Conservation (phyloP, 2,113 vertebrate species). For the Microtus oregoni region DNA sequence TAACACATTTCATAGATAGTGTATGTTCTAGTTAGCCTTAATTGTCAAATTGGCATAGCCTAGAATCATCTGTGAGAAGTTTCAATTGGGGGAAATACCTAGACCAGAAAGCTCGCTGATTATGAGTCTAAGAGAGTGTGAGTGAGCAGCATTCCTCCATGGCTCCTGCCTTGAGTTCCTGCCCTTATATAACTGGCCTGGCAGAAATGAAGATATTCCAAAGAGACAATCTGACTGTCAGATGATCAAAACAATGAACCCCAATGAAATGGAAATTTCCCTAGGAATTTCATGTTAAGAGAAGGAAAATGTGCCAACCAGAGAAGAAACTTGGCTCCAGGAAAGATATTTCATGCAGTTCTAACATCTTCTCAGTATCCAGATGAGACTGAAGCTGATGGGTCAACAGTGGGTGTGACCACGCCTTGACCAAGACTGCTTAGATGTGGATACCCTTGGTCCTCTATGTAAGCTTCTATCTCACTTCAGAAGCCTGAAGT, state of each 20-base stretch:
- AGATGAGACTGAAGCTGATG: neutral
- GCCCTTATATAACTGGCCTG: neutral
- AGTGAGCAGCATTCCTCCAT: neutral
- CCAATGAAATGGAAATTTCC: neutral
- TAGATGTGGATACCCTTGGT: neutral
- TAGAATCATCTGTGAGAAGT: neutral
- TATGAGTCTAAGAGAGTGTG: neutral
- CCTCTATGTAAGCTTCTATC: neutral
- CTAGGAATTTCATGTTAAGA: neutral
- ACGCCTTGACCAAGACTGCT: neutral
- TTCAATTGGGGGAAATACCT: neutral
- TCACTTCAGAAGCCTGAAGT: neutral
- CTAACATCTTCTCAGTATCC: neutral
- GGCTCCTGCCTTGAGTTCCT: neutral
- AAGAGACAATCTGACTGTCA: neutral
- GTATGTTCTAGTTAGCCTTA: neutral
- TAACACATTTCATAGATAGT: neutral
- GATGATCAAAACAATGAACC: neutral
- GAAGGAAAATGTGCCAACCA: neutral
- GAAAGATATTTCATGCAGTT: neutral
- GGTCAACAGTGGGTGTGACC: too few species aligned
- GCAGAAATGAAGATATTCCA: neutral
- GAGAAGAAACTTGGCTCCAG: neutral
- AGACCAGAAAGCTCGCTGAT: neutral
- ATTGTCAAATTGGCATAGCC: neutral